Evolutionary conservation across 2,797 vertebrate species (phyloP), one percentile per base, ranked within the genome.

Genomic region (Epinephelus awoara): DNA sequence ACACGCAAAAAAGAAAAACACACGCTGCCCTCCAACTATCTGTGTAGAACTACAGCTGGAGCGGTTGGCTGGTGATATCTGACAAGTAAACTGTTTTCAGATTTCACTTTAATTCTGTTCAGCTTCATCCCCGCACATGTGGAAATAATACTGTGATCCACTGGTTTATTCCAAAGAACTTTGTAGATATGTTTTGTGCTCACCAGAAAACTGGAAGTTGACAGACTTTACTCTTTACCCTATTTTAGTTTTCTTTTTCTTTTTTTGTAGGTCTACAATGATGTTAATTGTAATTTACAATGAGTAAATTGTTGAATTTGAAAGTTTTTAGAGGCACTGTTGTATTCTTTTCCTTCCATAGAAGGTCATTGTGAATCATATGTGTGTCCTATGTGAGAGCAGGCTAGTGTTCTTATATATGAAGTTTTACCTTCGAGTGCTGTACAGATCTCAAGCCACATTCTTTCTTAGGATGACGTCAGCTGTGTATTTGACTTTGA

Each of bases 71-170:
- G 72, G 73, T 77, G 63, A 79, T 66, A 63, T 86, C 73, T 85
- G 85, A 89, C 82, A 80, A 79, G 69, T 81, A 82, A 91, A 89
- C 77, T 49, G 67, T 83, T 88, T 85, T 89, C 87, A 84, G 78
- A 84, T 87, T 87, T 88, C 63, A 27, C 7, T 75, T 71, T 52
- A 58, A 69, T 82, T 77, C 59, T 74, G 51, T 56, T 85, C 67
- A 67, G 78, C 75, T 80, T 78, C 44, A 74, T 87, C 52, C 49
- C 47, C 72, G 75, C 78, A 80, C 85, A 86, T 85, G 72, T 77
- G 77, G 90, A 71, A 90, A 75, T 75, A 65, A 89, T 86, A 56
- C 27, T 25, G 27, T 17, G 52, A 80, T 75, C 64, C 19, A 18
- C 27, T 6, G 18, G 58, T 69, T 84, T 74, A 55, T 82, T 84